Conservation (phyloP, 92 coral and sea anemone genomes). For the Umimayanthus kanabou region DNA sequence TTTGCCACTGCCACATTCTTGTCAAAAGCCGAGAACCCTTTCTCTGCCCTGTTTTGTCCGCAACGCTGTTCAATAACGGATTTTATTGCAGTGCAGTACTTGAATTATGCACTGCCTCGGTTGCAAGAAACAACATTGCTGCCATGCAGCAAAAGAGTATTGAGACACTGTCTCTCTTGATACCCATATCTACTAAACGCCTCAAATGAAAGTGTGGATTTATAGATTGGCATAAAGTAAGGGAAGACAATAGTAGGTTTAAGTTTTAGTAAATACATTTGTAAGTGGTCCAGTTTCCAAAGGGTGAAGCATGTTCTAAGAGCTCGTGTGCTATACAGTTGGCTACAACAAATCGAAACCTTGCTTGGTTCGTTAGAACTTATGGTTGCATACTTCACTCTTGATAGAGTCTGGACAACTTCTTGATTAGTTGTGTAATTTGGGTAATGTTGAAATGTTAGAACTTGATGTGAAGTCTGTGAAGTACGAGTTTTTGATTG, state of each 20-base stretch:
- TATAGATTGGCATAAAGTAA: neutral
- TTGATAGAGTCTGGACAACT: conserved; percentile 1
- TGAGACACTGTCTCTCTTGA: conserved; percentile 33
- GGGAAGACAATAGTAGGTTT: neutral
- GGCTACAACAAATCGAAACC: neutral
- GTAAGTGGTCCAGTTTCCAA: neutral
- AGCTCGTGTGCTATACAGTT: neutral
- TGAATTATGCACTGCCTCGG: conserved; percentile 26
- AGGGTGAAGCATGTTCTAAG: neutral
- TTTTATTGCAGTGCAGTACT: conserved; percentile 20
- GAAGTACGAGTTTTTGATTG: conserved; percentile 40
- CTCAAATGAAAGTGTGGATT: conserved; percentile 11
- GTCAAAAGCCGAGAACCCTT: no score
- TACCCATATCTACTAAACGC: conserved; percentile 4
- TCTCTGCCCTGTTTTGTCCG: neutral
- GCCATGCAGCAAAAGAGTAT: conserved; percentile 44
- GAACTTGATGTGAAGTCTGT: conserved; percentile 24
- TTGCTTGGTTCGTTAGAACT: neutral
- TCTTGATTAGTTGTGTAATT: conserved; percentile 19
- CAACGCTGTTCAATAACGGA: neutral
- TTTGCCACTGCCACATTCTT: neutral
- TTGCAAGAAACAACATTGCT: conserved; percentile 30
- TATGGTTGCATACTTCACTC: neutral
- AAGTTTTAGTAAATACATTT: neutral
- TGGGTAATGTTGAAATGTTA: conserved; percentile 1